Percentiles rank a stretch among this genome's conserved stretches.
Conservation (phyloP, 2,113 vertebrate species). For the Grantiella picta region DNA sequence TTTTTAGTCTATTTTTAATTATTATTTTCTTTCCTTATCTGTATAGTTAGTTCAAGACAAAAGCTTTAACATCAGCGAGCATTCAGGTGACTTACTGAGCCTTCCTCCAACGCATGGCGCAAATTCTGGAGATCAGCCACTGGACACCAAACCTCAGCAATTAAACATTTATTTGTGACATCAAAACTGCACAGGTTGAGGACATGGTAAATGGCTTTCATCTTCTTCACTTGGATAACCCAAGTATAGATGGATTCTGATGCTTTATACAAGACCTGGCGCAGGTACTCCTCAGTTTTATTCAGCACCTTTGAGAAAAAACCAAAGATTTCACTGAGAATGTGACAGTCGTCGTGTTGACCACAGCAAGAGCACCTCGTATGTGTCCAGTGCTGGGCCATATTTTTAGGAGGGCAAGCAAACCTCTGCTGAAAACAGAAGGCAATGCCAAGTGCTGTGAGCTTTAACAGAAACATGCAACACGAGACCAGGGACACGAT, state of each 20-base stretch:
- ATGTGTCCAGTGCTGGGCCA: not conserved
- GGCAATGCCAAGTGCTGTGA: not conserved
- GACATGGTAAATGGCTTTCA: conserved; percentile 97
- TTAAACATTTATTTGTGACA: conserved; percentile 96
- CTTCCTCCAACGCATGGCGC: conserved; percentile 85
- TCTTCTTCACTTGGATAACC: conserved; percentile 93
- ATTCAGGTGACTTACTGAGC: conserved; percentile 82
- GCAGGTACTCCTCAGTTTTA: conserved; percentile 92
- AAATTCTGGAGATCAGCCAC: conserved; percentile 82
- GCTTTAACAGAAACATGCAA: not conserved
- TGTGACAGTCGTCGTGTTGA: not conserved
- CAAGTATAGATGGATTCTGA: conserved; percentile 88
- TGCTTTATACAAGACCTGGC: conserved; percentile 89
- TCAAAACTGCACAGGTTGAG: conserved; percentile 97
- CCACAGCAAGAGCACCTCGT: not conserved
- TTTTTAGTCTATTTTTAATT: not conserved
- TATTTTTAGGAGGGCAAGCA: not conserved
- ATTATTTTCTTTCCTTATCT: not conserved
- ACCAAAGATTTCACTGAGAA: not conserved
- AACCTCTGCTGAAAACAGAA: not conserved
- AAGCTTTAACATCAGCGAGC: not conserved
- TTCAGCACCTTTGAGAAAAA: conserved; percentile 83
- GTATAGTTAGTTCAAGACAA: not conserved
- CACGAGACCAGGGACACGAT: accelerated
- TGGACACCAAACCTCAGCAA: conserved; percentile 97